These are phyloP conservation scores for Laodelphax striatellus DNA, from an alignment of 1,140 invertebrate genomes.

Conservation along the genomic window DNA sequence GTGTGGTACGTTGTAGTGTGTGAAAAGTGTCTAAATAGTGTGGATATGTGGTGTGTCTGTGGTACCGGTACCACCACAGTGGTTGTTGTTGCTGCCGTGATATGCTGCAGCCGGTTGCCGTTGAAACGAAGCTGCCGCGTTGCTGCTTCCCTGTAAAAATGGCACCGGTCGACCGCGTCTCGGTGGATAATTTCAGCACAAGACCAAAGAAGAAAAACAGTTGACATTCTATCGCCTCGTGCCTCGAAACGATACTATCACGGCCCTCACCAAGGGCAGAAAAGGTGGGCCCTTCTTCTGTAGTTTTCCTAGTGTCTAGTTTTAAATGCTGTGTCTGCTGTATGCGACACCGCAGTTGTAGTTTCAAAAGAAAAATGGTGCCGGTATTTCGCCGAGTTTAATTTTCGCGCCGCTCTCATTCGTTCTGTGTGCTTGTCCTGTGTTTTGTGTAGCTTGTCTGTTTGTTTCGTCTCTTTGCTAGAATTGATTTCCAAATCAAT, in stretches of 20 bases:
- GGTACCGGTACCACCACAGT: background rate
- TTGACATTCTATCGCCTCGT: constrained; percentile 30
- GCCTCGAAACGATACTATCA: constrained; percentile 27
- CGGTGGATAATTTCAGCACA: constrained; percentile 35
- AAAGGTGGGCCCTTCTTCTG: constrained; percentile 30
- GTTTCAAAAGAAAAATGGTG: constrained; percentile 23
- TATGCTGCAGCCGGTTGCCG: background rate
- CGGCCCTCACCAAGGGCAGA: constrained; percentile 30
- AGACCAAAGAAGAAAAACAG: constrained; percentile 39
- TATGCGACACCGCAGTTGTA: constrained; percentile 16
- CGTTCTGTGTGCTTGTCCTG: no score
- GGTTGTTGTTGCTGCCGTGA: background rate
- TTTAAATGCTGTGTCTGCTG: constrained; percentile 15
- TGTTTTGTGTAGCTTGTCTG: constrained; percentile 13
- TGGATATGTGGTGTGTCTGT: background rate
- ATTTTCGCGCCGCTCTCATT: constrained; percentile 6
- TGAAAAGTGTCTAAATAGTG: no score
- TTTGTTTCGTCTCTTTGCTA: constrained; percentile 9
- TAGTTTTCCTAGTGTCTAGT: constrained; percentile 7
- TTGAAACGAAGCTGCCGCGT: background rate
- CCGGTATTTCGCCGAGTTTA: constrained; percentile 15
- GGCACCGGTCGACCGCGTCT: constrained; percentile 31
- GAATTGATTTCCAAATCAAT: constrained; percentile 7
- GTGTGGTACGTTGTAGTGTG: no score
- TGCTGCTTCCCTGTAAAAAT: constrained; percentile 35